Percentiles rank a stretch among this genome's conserved stretches.
Conservation (phyloP, 2,888 invertebrate species). For the Notocelia uddmanniana region DNA sequence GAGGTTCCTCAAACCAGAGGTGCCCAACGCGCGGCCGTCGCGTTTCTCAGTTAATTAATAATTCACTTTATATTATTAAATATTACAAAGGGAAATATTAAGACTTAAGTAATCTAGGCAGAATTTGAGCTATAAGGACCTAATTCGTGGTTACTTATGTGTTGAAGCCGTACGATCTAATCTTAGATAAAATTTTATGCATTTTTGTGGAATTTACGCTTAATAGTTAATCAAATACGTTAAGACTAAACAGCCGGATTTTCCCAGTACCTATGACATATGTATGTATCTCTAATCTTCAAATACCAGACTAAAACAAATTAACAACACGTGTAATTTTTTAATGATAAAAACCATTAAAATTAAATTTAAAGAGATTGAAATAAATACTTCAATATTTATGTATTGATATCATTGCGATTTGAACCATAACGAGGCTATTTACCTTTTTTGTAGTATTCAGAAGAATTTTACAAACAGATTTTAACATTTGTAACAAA, state of each 20-base stretch:
- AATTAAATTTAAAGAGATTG: slow-evolving; percentile 16
- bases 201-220: too few relatives aligned
- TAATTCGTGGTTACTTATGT: neutral
- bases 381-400: slow-evolving; percentile 35
- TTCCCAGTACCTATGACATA: neutral
- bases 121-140: neutral
- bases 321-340: slow-evolving; percentile 7
- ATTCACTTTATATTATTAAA: too few relatives aligned
- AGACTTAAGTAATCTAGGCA: neutral
- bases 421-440: slow-evolving; percentile 6
- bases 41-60: too few relatives aligned
- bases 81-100: neutral
- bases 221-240: too few relatives aligned
- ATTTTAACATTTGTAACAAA: slow-evolving; percentile 10
- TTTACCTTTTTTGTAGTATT: neutral
- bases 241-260: neutral
- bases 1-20: too few relatives aligned
- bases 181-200: too few relatives aligned
- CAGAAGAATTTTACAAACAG: slow-evolving; percentile 4
- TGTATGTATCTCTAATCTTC: neutral
- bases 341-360: slow-evolving; percentile 25
- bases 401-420: slow-evolving; percentile 26
- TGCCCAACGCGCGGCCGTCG: too few relatives aligned
- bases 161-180: too few relatives aligned
- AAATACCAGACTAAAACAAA: neutral